These are phyloP conservation scores for Nerophis lumbriciformis DNA, from an alignment of 2,113 vertebrate species.

Conservation along the genomic window DNA sequence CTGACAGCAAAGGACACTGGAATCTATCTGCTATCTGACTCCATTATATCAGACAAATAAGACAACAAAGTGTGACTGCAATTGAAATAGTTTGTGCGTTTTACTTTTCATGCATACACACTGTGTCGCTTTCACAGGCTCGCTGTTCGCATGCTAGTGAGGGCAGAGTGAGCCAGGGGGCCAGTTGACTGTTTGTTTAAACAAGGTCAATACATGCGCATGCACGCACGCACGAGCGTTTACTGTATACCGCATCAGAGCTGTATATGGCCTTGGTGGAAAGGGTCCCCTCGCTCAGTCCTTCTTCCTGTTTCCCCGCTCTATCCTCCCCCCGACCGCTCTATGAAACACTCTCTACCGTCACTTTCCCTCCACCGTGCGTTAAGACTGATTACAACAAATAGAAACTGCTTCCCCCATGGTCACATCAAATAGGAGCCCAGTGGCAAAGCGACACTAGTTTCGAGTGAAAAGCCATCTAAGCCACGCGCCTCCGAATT, in stretches of 20 bases:
- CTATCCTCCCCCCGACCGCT: constrained; percentile 28
- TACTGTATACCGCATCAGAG: constrained; percentile 60
- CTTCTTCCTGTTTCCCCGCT: constrained; percentile 37
- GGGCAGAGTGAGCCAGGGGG: constrained; percentile 65
- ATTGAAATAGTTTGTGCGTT: too few species aligned
- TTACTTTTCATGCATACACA: constrained; percentile 3
- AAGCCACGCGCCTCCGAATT: constrained; percentile 21
- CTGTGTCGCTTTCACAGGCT: constrained; percentile 33
- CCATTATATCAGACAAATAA: too few species aligned
- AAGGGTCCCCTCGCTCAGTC: constrained; percentile 33
- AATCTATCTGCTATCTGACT: too few species aligned
- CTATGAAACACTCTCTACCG: constrained; percentile 7
- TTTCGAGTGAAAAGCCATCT: constrained; percentile 35
- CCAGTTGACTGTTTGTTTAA: constrained; percentile 71
- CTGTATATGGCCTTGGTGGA: constrained; percentile 64
- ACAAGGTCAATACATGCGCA: constrained; percentile 66
- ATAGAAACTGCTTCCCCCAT: constrained; percentile 46
- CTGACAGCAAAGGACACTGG: constrained; percentile 29
- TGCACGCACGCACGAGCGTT: constrained; percentile 29
- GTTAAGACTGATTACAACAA: constrained; percentile 56
- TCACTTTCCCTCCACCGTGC: constrained; percentile 20
- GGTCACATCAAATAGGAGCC: constrained; percentile 64
- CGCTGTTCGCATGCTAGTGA: constrained; percentile 63
- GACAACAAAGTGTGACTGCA: too few species aligned
- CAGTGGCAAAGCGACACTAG: constrained; percentile 41